Evolutionary conservation across 1,140 invertebrate species (phyloP).

Genomic region (Cephus cinctus): DNA sequence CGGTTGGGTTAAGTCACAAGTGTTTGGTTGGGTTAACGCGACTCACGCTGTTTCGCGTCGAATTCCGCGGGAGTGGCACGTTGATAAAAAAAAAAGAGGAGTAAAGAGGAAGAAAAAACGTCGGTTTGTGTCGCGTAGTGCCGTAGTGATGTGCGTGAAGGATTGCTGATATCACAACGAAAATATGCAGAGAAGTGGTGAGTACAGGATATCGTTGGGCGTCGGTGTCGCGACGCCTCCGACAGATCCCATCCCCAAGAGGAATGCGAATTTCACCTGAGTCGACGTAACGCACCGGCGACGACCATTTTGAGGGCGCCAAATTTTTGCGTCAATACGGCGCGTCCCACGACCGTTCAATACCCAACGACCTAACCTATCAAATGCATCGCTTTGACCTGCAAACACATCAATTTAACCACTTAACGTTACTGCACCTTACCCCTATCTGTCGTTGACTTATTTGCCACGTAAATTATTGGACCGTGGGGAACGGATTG

Average conservation of each 20-base stretch:
- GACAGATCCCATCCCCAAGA: background rate
- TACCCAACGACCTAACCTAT: conserved; percentile 15
- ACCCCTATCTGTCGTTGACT: too few relatives aligned
- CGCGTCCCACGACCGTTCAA: conserved; percentile 12
- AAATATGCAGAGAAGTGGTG: conserved; percentile 43
- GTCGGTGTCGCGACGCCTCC: background rate
- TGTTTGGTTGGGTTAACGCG: too few relatives aligned
- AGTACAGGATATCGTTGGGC: conserved; percentile 10
- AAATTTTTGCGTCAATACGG: conserved; percentile 39
- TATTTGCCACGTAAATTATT: too few relatives aligned
- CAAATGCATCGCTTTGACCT: conserved; percentile 29
- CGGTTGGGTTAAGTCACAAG: background rate
- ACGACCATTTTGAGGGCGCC: conserved; percentile 41
- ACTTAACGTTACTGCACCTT: too few relatives aligned
- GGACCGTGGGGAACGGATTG: too few relatives aligned
- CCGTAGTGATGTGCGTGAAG: conserved; percentile 14
- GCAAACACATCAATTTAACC: background rate
- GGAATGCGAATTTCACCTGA: background rate
- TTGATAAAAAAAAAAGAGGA: conserved; percentile 4
- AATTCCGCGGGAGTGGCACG: conserved; percentile 13
- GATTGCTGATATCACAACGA: conserved; percentile 8
- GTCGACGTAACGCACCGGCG: conserved; percentile 8
- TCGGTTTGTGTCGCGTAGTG: background rate
- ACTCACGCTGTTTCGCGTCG: conserved; percentile 10
- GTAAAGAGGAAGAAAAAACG: conserved; percentile 3